Evolutionary conservation across 37 sponge, comb jelly and placozoan genomes (phyloP).

Genomic region (Tethya wilhelma): DNA sequence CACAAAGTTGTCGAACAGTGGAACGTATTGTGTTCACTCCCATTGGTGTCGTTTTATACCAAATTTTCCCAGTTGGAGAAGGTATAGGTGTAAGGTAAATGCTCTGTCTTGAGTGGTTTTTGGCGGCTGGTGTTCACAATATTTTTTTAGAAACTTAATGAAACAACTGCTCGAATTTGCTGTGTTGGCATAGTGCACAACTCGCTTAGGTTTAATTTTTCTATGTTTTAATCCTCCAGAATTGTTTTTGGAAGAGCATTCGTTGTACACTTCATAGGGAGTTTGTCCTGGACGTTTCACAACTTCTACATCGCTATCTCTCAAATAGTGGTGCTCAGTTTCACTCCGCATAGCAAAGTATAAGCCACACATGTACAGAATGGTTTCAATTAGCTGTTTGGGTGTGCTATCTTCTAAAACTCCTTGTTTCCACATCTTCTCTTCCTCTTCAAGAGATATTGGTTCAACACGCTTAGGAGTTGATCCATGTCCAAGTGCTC

Average conservation of each 20-base stretch:
- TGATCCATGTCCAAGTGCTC: background rate
- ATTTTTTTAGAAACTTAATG: background rate
- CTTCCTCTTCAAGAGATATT: background rate
- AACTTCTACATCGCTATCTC: background rate
- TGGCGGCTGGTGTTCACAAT: background rate
- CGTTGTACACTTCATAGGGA: background rate
- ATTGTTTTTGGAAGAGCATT: background rate
- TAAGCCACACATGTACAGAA: background rate
- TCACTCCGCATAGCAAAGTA: background rate
- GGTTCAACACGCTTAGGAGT: background rate
- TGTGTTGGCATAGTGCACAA: background rate
- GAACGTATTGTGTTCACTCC: background rate
- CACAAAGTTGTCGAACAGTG: background rate
- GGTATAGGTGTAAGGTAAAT: constrained; percentile 6
- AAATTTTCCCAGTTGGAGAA: background rate
- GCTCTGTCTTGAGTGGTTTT: background rate
- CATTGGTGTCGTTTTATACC: background rate
- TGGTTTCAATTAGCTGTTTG: too few relatives aligned
- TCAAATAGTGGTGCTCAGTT: background rate
- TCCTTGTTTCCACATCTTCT: background rate
- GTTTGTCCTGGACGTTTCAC: background rate
- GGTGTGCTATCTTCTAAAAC: background rate
- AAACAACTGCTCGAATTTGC: background rate
- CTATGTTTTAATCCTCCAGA: background rate
- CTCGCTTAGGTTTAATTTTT: background rate